Conservation (phyloP, 2,888 invertebrate species). For the Erpobdella octoculata region DNA sequence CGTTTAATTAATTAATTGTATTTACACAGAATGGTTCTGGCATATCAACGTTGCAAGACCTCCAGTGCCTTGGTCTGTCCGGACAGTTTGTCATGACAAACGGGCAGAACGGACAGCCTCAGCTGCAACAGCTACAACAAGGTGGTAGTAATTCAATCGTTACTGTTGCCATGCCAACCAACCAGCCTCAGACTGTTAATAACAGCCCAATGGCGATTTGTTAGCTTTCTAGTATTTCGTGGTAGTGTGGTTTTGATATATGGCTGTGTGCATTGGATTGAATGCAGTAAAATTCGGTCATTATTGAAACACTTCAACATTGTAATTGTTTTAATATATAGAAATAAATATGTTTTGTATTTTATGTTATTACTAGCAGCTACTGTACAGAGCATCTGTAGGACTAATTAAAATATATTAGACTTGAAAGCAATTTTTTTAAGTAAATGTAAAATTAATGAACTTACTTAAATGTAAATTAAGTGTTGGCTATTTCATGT, state of each 20-base stretch:
- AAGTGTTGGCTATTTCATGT: too few species aligned
- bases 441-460: too few species aligned
- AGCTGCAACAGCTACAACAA: conserved; percentile 8
- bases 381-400: too few species aligned
- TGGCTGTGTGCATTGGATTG: too few species aligned
- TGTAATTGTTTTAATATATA: too few species aligned
- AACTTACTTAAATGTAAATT: too few species aligned
- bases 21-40: conserved; percentile 11
- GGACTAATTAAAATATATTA: too few species aligned
- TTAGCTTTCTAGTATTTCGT: neutral
- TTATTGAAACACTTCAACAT: too few species aligned
- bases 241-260: too few species aligned
- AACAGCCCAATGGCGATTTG: neutral
- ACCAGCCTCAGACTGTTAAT: conserved; percentile 6
- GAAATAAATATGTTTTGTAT: neutral
- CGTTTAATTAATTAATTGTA: neutral
- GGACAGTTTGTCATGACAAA: conserved; percentile 22
- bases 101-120: neutral
- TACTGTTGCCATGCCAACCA: conserved; percentile 16
- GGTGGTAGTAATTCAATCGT: conserved; percentile 9
- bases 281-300: too few species aligned
- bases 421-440: too few species aligned
- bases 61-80: conserved; percentile 24
- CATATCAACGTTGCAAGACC: conserved; percentile 22
- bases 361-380: neutral